Base-by-base conservation (phyloP, 2,113 vertebrate genomes). In the Grus americana region DNA sequence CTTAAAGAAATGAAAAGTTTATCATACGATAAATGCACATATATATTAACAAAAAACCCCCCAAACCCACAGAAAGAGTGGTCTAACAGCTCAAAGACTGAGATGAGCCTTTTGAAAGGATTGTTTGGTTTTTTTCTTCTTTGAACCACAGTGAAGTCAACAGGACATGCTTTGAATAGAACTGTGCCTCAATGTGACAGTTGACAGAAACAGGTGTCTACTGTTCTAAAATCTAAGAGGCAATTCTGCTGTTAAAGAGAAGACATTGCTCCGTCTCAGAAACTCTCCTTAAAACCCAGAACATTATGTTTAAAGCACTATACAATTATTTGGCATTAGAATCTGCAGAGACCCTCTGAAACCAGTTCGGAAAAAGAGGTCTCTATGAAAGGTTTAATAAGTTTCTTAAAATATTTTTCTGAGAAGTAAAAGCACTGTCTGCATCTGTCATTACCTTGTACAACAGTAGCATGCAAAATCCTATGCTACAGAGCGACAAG, bases 1-100 rank as follows among this genome's bases (percentile, higher is more conserved):
- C 99, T 99, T 97, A 62, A 97, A 96, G 54, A 95, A 90, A 97
- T 24, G 15, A 95, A 22, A 92, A 2, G 6, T 72, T 88, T 32
- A 46, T 92, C 34, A 81, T 17, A 42, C 38, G 27, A 85, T 23
- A 90, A 63, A 82, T 14, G 10, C 32, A 90, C 5, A 26, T 17
- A 52, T 2, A 38, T 27, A 46, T 57, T 44, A 11, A n/a, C 50
- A 42, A 42, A 42, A 42, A 42, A 42, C 40, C 40, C 12, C 40
- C 40, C 40, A 42, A 42, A 42, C 40, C 40, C 12, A 42, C 2
- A 90, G 50, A 46, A 74, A 63, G 29, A 66, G 14, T 12, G 58
- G 18, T 14, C 20, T 72, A 84, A 79, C 16, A 85, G 61, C 18
- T 81, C 42, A 74, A 78, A 90, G 26, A n/a, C 0, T 57, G 55